Percentiles rank a stretch among this genome's conserved stretches.
Conservation (phyloP, 2,888 invertebrate genomes). For the Diplolepis rosae region DNA sequence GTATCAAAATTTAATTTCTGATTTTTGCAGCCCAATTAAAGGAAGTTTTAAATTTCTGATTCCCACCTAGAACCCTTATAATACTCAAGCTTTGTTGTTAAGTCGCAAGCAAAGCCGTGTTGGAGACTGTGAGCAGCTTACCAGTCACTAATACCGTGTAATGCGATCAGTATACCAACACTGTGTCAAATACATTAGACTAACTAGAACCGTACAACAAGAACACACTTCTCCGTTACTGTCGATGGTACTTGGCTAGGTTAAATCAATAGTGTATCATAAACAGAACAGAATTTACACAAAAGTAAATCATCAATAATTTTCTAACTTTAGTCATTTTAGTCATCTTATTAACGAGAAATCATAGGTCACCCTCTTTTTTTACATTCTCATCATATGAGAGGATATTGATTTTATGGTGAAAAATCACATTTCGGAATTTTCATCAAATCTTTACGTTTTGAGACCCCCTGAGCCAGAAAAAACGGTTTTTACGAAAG, state of each 20-base stretch:
- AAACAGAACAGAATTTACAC: slow-evolving; percentile 57
- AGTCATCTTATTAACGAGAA: too few species aligned
- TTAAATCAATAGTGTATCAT: slow-evolving; percentile 62
- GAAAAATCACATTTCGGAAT: too few species aligned
- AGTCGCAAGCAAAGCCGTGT: slow-evolving; percentile 46
- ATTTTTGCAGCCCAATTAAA: neutral
- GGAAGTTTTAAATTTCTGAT: slow-evolving; percentile 7
- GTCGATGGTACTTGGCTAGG: slow-evolving; percentile 49
- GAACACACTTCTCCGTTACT: slow-evolving; percentile 37
- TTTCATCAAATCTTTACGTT: too few species aligned
- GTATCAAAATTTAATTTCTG: neutral
- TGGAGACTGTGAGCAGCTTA: slow-evolving; percentile 64
- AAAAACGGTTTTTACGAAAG: too few species aligned
- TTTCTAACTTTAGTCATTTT: slow-evolving; percentile 14
- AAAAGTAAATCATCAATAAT: slow-evolving; percentile 48
- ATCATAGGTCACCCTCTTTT: too few species aligned
- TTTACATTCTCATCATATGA: too few species aligned
- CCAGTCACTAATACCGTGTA: slow-evolving; percentile 70
- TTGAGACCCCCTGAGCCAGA: too few species aligned
- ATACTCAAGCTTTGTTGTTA: slow-evolving; percentile 42
- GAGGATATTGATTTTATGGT: too few species aligned
- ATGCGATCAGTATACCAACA: slow-evolving; percentile 70
- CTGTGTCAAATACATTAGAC: slow-evolving; percentile 49
- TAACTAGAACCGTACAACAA: slow-evolving; percentile 37
- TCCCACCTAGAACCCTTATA: slow-evolving; percentile 15